Evolutionary conservation across 2,888 invertebrate genomes (phyloP), one percentile per base, ranked within the genome.

Genomic region (Brassicogethes aeneus): DNA sequence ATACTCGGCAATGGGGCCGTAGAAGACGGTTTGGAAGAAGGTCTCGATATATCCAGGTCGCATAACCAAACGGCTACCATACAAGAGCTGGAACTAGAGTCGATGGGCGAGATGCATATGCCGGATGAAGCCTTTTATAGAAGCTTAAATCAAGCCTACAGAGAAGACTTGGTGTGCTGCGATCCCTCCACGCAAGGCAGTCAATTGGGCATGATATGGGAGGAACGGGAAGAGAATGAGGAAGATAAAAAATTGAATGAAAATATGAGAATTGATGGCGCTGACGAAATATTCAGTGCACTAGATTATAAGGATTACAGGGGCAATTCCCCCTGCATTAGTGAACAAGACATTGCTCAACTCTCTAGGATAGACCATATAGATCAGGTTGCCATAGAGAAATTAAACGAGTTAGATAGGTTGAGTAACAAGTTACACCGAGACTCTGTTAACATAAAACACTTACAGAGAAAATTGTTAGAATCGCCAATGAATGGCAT

Each of bases 101-200:
- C 54, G 14, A 59, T 66, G 47, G 76, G 77, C 63, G 85, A 85
- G 68, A 62, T 69, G 43, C 70, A 72, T 52, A 68, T 73, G 37
- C 86, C 88, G 2, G 85, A 86, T 59, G 90, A 90, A 67, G 87
- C 87, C 15, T 91, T 90, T 65, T 91, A 91, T 65, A 80, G 85
- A 54, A 89, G 86, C 60, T 71, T 91, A 35, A 91, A 91, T 68
- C 86, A 86, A 67, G 88, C 88, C 31, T 90, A 90, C 64, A 74
- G 90, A 39, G 88, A 90, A 51, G 86, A 87, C 59, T 70, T 84
- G 43, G 82, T 81, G 16, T 75, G 69, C 40, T 64, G 59, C 43
- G 66, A 73, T 15, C 63, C 65, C 32, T 71, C 74, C 13, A 74
- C 41, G 47, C 79, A 82, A 41, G 70, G 77, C 46, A 84, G 84